These are phyloP conservation scores for Amyelois transitella DNA, from an alignment of 1,140 invertebrate species.

Conservation along the genomic window DNA sequence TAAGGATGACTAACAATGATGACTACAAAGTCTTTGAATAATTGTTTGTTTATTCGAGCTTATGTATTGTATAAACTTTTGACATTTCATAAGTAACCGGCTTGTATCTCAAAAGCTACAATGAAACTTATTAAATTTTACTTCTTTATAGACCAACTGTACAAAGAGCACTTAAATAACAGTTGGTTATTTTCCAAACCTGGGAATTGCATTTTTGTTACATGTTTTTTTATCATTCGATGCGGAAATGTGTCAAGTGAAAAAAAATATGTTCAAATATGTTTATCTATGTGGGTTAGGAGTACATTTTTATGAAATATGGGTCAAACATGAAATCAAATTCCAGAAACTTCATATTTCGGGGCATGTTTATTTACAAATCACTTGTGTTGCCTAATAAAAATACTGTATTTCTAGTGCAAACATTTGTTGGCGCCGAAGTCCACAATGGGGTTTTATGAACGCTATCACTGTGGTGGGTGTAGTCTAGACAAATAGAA, in stretches of 20 bases:
- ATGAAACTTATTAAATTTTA: no score
- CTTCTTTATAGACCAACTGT: no score
- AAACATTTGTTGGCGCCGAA: slow-evolving; percentile 3
- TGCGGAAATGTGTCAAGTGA: no score
- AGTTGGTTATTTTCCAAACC: no score
- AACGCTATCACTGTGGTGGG: background rate
- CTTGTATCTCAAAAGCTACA: no score
- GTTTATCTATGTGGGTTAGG: background rate
- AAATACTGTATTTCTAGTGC: background rate
- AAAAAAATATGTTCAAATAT: background rate
- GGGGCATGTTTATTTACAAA: background rate
- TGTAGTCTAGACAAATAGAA: background rate
- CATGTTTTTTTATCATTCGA: no score
- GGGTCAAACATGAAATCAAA: background rate
- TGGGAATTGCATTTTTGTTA: no score
- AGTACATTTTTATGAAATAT: background rate
- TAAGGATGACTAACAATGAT: background rate
- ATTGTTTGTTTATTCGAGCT: no score
- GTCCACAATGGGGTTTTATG: background rate
- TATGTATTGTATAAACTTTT: no score
- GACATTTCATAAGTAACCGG: no score
- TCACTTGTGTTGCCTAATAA: background rate
- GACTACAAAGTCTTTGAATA: no score
- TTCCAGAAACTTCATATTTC: background rate
- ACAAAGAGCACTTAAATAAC: no score